Conservation (phyloP, 2,113 vertebrate genomes). For the Gracilinanus agilis region DNA sequence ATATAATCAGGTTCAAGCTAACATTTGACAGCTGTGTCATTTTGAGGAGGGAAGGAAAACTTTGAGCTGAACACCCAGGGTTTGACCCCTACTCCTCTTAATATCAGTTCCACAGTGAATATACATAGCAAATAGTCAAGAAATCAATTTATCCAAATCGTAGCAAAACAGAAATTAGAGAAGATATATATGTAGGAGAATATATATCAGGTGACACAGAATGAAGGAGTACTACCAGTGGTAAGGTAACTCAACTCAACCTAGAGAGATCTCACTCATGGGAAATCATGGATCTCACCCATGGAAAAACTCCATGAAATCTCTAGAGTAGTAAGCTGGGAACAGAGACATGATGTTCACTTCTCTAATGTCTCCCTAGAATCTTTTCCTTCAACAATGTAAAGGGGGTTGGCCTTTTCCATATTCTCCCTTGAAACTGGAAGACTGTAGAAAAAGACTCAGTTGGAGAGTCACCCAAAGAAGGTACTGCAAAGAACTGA, state of each 20-base stretch:
- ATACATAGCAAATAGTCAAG: neutral
- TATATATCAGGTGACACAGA: neutral
- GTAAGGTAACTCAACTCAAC: neutral
- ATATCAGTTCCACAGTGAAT: neutral
- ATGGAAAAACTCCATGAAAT: neutral
- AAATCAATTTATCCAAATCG: neutral
- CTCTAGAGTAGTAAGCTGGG: neutral
- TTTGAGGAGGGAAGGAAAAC: neutral
- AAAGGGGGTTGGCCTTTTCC: neutral
- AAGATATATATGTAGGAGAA: neutral
- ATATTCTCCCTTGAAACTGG: neutral
- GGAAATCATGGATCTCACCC: neutral
- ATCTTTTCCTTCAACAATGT: neutral
- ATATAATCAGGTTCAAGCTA: neutral
- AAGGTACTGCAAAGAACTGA: neutral
- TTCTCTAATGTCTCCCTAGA: neutral
- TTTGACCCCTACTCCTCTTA: neutral
- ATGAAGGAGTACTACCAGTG: neutral
- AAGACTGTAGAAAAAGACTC: neutral
- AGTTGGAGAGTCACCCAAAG: neutral
- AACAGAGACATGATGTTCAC: neutral
- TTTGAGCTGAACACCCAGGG: neutral
- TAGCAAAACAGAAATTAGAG: neutral
- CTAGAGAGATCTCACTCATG: neutral
- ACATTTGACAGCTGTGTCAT: neutral